Evolutionary conservation across 2,888 invertebrate species (phyloP).

Genomic region (Polydrusus pterygomalis): DNA sequence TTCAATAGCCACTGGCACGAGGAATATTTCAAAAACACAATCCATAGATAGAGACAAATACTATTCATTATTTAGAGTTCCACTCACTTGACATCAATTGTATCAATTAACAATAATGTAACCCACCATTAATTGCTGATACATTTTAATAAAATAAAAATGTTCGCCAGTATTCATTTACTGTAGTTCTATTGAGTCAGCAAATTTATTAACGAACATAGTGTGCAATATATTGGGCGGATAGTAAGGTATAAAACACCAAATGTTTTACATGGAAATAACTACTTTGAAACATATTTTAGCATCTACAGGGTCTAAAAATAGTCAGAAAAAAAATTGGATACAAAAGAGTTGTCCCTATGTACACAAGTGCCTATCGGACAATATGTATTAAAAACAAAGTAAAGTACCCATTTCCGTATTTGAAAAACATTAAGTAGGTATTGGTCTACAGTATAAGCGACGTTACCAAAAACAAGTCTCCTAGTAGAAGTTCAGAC

Average conservation of each 20-base stretch:
- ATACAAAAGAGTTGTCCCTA: too few species aligned
- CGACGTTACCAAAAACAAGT: too few species aligned
- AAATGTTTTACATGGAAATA: slow-evolving; percentile 1
- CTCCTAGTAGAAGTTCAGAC: too few species aligned
- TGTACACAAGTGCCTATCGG: too few species aligned
- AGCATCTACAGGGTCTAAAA: too few species aligned
- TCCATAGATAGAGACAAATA: slow-evolving; percentile 29
- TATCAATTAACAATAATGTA: slow-evolving; percentile 45
- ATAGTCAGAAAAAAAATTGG: too few species aligned
- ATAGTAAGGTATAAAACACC: background rate
- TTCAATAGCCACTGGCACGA: slow-evolving; percentile 29
- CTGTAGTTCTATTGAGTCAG: slow-evolving; percentile 42
- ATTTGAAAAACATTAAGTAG: too few species aligned
- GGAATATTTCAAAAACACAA: slow-evolving; percentile 36
- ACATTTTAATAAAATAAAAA: slow-evolving; percentile 25
- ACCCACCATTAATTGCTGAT: slow-evolving; percentile 45
- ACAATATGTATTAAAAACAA: too few species aligned
- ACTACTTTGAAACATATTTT: too few species aligned
- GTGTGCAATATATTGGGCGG: background rate
- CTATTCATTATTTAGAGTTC: slow-evolving; percentile 44
- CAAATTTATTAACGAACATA: slow-evolving; percentile 40
- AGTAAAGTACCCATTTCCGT: too few species aligned
- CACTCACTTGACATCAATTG: slow-evolving; percentile 45
- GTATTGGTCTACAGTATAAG: too few species aligned
- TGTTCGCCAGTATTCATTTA: background rate